Base-by-base conservation (phyloP, 2,113 vertebrate genomes). In the Piliocolobus tephrosceles region DNA sequence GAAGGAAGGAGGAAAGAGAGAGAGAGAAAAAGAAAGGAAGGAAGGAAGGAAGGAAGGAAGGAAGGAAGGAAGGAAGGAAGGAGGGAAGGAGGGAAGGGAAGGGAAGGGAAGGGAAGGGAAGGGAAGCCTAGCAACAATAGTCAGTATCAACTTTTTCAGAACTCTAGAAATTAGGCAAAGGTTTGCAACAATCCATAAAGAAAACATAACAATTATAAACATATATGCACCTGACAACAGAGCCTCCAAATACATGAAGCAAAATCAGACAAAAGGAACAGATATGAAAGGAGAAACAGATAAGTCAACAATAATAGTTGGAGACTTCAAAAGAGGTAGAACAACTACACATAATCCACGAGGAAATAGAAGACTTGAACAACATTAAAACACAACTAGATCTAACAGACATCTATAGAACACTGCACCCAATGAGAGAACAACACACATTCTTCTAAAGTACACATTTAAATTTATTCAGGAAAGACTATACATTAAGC, bases 21-120 rank as follows among this genome's bases (percentile, higher is more conserved):
- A 0, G 11, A 58, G 23, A 1, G 25, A 58, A 8, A 4, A 16
- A 50, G 14, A 0, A 50, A 50, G 13, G 0, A 14, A 50, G 47
- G 0, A 4, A 50, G 10, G 0, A 17, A 6, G 1, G 0, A 17
- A 52, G 1, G 0, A 17, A 18, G 52, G 6, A 17, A 18, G 0
- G 0, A 14, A 5, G 16, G 0, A 52, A 52, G 8, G 9, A 17
- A 1, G 52, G 1, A 17, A 52, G 23, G 4, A 27, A 4, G 23
- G 0, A 10, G 11, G 23, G 0, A 10, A 58, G 22, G n/a, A n/a
- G n/a, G n/a, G n/a, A n/a, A n/a, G n/a, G n/a, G n/a, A n/a, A n/a
- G n/a, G n/a, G n/a, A n/a, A n/a, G n/a, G n/a, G n/a, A n/a, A n/a
- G n/a, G n/a, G n/a, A n/a, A n/a, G n/a, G n/a, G n/a, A n/a, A n/a